phyloP scores from a whole-genome alignment of 64 coral and sea anemone species.

The Pocillopora verrucosa region DNA sequence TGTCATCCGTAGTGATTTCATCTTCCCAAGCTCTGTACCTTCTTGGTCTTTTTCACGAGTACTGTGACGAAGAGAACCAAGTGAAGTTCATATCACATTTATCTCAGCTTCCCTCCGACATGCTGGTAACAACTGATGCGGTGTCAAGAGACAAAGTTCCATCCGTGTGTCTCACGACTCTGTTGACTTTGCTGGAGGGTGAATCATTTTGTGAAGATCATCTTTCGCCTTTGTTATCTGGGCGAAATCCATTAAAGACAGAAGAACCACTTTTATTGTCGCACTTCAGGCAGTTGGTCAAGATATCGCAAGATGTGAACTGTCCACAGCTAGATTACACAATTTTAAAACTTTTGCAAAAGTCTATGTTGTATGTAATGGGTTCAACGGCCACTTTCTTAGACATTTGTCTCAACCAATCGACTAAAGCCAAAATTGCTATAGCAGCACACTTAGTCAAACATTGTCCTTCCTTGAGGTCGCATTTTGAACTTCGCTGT shows the following conservation, averaged over 20 bases:
- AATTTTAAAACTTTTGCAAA: slow-evolving; percentile 28
- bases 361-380: not conserved
- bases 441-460: slow-evolving; percentile 18
- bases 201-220: not conserved
- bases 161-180: not conserved
- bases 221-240: not conserved
- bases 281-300: slow-evolving; percentile 12
- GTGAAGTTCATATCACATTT: slow-evolving; percentile 5
- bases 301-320: slow-evolving; percentile 7
- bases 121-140: slow-evolving; percentile 2
- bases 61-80: slow-evolving; percentile 21
- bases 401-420: slow-evolving; percentile 29
- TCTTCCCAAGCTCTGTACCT: slow-evolving; percentile 36
- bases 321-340: slow-evolving; percentile 18
- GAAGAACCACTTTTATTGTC: not conserved
- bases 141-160: not conserved
- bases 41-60: slow-evolving; percentile 32
- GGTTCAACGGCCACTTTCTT: slow-evolving; percentile 12
- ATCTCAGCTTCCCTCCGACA: not conserved
- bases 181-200: not conserved
- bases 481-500: slow-evolving; percentile 55
- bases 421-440: slow-evolving; percentile 27
- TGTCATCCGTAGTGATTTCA: not conserved
- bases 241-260: not conserved
- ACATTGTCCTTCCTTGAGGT: not conserved